Evolutionary conservation across 2,888 invertebrate species (phyloP).

Genomic region (Cloeon dipterum): DNA sequence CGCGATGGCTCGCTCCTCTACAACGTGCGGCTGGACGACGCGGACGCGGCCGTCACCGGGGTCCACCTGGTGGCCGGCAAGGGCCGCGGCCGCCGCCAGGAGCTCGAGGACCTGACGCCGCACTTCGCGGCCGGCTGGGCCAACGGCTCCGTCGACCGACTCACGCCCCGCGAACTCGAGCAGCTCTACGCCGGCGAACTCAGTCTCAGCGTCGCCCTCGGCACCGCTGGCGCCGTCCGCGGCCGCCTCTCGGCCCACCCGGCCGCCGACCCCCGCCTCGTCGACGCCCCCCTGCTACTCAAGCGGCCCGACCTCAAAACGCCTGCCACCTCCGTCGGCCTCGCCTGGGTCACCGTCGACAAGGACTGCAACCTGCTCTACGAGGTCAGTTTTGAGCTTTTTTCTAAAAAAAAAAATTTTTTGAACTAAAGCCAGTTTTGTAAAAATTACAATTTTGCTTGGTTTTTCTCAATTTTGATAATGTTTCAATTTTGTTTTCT

Average conservation of each 20-base stretch:
- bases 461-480: not conserved
- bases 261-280: conserved; percentile 32
- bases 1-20: conserved; percentile 55
- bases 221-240: conserved; percentile 33
- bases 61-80: conserved; percentile 9
- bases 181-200: conserved; percentile 62
- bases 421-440: not conserved
- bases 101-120: conserved; percentile 41
- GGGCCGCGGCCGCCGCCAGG: conserved; percentile 15
- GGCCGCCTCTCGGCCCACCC: conserved; percentile 48
- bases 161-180: conserved; percentile 60
- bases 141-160: conserved; percentile 50
- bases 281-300: conserved; percentile 26
- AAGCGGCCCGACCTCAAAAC: conserved; percentile 21
- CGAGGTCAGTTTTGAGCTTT: conserved; percentile 27
- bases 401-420: not conserved
- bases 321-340: conserved; percentile 35
- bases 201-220: conserved; percentile 47
- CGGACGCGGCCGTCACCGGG: conserved; percentile 5
- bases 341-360: conserved; percentile 68
- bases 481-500: not conserved
- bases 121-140: conserved; percentile 18
- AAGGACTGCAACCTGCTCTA: conserved; percentile 60
- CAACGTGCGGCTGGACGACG: conserved; percentile 33
- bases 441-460: too few relatives aligned